Conservation (phyloP, 2,888 invertebrate genomes). For the Noctuana brunneofusca region DNA sequence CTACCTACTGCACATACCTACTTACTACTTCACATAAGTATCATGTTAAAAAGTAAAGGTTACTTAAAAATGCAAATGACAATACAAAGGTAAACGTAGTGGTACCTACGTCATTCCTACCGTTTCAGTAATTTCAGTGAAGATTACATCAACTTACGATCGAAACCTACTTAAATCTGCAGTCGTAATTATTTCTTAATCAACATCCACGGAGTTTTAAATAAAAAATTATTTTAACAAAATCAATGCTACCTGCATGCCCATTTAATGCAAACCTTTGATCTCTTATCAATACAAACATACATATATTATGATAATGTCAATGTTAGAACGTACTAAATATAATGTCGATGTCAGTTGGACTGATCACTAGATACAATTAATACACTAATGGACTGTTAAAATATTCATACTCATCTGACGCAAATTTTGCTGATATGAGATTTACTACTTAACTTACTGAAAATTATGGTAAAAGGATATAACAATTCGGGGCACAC, state of each 20-base stretch:
- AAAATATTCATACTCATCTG: background rate
- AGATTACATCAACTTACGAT: background rate
- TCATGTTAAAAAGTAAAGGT: too few species aligned
- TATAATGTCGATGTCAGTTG: background rate
- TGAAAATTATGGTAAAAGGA: slow-evolving; percentile 50
- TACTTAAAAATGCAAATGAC: too few species aligned
- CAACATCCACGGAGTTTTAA: background rate
- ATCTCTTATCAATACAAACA: background rate
- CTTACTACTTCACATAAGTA: too few species aligned
- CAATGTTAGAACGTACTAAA: background rate
- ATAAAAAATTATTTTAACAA: background rate
- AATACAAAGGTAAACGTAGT: too few species aligned
- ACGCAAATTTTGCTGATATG: slow-evolving; percentile 41
- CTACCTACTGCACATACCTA: too few species aligned
- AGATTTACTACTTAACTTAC: slow-evolving; percentile 39
- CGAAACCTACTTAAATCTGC: background rate
- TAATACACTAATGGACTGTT: background rate
- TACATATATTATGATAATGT: background rate
- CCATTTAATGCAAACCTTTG: background rate
- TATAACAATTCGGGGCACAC: slow-evolving; percentile 36
- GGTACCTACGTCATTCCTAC: background rate
- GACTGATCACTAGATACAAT: background rate
- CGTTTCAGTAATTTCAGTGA: background rate
- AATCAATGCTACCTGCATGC: background rate
- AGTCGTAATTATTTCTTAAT: background rate